Evolutionary conservation across 2,797 vertebrate species (phyloP).

Genomic region (Garrulus glandarius): DNA sequence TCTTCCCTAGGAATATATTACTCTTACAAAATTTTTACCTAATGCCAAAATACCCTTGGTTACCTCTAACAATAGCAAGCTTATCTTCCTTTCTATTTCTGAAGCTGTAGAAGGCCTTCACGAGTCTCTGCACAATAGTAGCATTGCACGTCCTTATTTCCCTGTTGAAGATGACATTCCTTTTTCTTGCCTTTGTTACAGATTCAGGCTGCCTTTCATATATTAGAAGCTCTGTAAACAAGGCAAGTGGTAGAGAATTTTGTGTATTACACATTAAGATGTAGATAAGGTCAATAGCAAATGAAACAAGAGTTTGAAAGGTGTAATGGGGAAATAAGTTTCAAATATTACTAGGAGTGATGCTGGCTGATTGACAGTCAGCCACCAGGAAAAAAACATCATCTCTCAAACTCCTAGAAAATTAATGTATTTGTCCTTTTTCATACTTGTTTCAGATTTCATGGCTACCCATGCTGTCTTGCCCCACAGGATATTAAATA

Average conservation of each 20-base stretch:
- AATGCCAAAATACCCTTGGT: background rate
- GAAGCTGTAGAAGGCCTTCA: background rate
- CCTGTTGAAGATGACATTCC: background rate
- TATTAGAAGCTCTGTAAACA: background rate
- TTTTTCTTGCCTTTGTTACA: background rate
- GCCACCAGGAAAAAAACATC: background rate
- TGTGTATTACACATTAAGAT: background rate
- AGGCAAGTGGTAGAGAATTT: background rate
- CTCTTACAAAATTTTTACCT: background rate
- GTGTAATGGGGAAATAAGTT: background rate
- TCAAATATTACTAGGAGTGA: background rate
- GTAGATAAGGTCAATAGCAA: background rate
- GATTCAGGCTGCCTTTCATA: background rate
- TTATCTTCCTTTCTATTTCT: background rate
- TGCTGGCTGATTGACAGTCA: background rate
- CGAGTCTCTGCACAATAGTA: background rate
- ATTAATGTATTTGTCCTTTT: slow-evolving; percentile 5
- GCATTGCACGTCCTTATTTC: background rate
- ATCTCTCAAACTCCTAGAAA: background rate
- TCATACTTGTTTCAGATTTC: slow-evolving; percentile 8
- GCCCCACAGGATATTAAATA: slow-evolving; percentile 60
- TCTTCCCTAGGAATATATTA: slow-evolving; percentile 31
- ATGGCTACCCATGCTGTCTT: slow-evolving; percentile 7
- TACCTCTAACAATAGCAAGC: background rate
- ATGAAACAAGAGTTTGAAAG: background rate